Evolutionary conservation across 2,888 invertebrate species (phyloP).

Genomic region (Morpho achilles): DNA sequence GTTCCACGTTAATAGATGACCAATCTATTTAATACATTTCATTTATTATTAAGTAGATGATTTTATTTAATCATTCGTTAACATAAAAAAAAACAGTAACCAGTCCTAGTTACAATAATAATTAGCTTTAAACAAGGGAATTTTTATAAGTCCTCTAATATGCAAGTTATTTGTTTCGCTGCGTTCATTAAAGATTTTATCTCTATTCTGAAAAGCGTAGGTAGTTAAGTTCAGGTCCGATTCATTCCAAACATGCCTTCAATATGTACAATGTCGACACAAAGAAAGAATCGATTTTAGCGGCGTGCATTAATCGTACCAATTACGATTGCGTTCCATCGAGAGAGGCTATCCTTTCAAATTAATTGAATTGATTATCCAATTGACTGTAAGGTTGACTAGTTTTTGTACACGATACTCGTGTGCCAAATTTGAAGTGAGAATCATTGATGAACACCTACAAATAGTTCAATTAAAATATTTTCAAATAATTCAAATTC

Average conservation of each 20-base stretch:
- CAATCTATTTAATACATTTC: too few species aligned
- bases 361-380: slow-evolving; percentile 74
- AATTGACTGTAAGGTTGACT: slow-evolving; percentile 59
- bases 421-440: slow-evolving; percentile 32
- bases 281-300: slow-evolving; percentile 59
- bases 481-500: slow-evolving; percentile 5
- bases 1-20: too few species aligned
- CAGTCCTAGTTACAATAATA: background rate
- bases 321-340: slow-evolving; percentile 54
- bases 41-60: too few species aligned
- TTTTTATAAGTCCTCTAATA: slow-evolving; percentile 19
- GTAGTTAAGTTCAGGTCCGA: slow-evolving; percentile 39
- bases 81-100: too few species aligned
- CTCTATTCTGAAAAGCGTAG: slow-evolving; percentile 43
- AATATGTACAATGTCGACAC: slow-evolving; percentile 54
- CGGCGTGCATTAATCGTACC: slow-evolving; percentile 59
- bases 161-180: slow-evolving; percentile 28
- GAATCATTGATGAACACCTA: slow-evolving; percentile 26
- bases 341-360: slow-evolving; percentile 53
- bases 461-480: slow-evolving; percentile 31
- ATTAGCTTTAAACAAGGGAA: slow-evolving; percentile 12
- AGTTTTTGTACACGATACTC: slow-evolving; percentile 49
- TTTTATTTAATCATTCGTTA: too few species aligned
- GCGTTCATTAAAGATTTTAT: slow-evolving; percentile 44
- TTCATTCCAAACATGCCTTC: slow-evolving; percentile 54